Evolutionary conservation across 1,140 invertebrate species (phyloP).

Genomic region (Zaprionus inermis): DNA sequence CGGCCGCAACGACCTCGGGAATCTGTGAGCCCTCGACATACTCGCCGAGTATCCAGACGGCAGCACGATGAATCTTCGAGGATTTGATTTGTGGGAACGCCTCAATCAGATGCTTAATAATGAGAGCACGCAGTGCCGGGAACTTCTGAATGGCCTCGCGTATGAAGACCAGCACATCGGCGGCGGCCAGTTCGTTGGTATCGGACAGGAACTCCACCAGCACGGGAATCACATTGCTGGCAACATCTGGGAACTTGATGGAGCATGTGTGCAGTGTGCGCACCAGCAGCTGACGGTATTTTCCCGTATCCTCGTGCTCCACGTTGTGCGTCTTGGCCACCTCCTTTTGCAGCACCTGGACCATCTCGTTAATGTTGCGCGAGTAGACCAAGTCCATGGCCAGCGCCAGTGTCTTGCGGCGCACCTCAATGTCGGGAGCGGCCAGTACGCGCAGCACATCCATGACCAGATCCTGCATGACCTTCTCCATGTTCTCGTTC

Average conservation of each 20-base stretch:
- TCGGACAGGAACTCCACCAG: slow-evolving; percentile 98
- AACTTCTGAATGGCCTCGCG: slow-evolving; percentile 97
- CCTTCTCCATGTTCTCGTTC: slow-evolving; percentile 94
- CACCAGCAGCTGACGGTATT: slow-evolving; percentile 97
- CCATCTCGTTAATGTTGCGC: slow-evolving; percentile 98
- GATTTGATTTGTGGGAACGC: slow-evolving; percentile 93
- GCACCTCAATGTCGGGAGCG: slow-evolving; percentile 97
- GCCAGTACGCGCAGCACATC: slow-evolving; percentile 97
- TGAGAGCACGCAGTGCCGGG: slow-evolving; percentile 90
- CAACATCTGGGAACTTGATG: slow-evolving; percentile 99
- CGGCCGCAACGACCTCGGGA: slow-evolving; percentile 90
- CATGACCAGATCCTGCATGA: slow-evolving; percentile 99
- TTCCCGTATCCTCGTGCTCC: slow-evolving; percentile 97
- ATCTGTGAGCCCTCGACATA: slow-evolving; percentile 94
- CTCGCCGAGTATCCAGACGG: slow-evolving; percentile 99
- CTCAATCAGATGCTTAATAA: slow-evolving; percentile 93
- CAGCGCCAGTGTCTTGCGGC: slow-evolving; percentile 93
- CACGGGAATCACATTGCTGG: slow-evolving; percentile 96
- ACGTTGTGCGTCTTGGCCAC: slow-evolving; percentile 95
- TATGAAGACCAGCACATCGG: slow-evolving; percentile 97
- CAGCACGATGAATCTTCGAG: slow-evolving; percentile 94
- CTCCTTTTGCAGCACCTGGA: slow-evolving; percentile 97
- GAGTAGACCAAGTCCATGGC: slow-evolving; percentile 97
- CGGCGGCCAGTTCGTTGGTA: slow-evolving; percentile 96
- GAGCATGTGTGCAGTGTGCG: slow-evolving; percentile 97